Evolutionary conservation across 2,888 invertebrate genomes (phyloP).

Genomic region (Hipparchia sbordonii): DNA sequence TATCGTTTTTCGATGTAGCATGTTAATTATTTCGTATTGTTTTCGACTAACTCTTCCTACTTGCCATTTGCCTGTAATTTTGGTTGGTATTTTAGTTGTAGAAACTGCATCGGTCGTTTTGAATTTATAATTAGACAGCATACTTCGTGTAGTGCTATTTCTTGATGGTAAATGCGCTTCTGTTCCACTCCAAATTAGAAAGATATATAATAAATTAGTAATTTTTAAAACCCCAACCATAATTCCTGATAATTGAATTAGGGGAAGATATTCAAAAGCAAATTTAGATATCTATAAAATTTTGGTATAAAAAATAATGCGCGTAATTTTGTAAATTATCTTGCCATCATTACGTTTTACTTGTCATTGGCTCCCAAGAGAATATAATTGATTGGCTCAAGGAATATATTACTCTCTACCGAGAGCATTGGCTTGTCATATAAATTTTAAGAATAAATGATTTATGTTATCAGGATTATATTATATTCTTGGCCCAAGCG

Average conservation of each 20-base stretch:
- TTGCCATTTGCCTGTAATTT: conserved; percentile 48
- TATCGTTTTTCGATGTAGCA: conserved; percentile 65
- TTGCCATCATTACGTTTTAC: no score
- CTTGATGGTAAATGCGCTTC: not conserved
- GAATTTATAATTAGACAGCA: not conserved
- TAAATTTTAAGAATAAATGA: no score
- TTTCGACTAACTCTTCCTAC: conserved; percentile 57
- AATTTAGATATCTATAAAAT: not conserved
- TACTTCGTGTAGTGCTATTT: not conserved
- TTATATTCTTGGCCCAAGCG: no score
- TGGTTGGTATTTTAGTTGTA: not conserved
- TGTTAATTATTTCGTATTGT: conserved; percentile 65
- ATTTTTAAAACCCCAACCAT: conserved; percentile 12
- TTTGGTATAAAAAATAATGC: not conserved
- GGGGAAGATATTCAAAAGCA: not conserved
- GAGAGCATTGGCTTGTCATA: no score
- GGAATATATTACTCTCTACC: no score
- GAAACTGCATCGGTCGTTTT: not conserved
- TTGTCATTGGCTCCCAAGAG: no score
- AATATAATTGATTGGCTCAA: no score
- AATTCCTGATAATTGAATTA: not conserved
- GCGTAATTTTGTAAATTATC: not conserved
- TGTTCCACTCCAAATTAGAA: conserved; percentile 3
- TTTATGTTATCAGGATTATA: no score
- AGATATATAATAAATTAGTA: not conserved